phyloP scores from a whole-genome alignment of 2,888 invertebrate species.

The Agonopterix heracliana region DNA sequence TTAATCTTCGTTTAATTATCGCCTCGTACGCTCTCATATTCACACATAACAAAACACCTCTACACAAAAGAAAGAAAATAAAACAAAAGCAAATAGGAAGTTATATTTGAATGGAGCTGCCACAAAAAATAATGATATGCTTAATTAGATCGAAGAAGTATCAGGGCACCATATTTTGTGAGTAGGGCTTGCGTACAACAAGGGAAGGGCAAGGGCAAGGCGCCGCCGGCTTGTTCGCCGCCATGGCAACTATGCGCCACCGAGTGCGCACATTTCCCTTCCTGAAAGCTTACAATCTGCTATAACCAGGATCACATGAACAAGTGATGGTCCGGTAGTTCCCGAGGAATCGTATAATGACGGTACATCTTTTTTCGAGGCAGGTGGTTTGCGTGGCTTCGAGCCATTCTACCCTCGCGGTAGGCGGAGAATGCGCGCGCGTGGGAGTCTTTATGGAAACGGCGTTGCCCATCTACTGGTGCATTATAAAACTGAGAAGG shows the following conservation, averaged over 20 bases:
- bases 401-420: conserved; percentile 47
- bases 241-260: conserved; percentile 32
- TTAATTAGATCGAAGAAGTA: conserved; percentile 74
- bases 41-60: neutral
- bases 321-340: conserved; percentile 22
- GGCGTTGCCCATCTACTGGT: conserved; percentile 52
- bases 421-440: conserved; percentile 59
- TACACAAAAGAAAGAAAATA: conserved; percentile 10
- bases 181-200: conserved; percentile 27
- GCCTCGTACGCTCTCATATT: no score
- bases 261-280: conserved; percentile 57
- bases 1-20: no score
- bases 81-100: conserved; percentile 8
- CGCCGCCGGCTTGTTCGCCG: conserved; percentile 8
- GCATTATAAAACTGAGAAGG: conserved; percentile 40
- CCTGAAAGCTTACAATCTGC: conserved; percentile 82
- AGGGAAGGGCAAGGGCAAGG: conserved; percentile 18
- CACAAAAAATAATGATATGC: conserved; percentile 64
- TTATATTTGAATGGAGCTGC: neutral
- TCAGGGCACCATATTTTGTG: conserved; percentile 58
- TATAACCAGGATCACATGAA: conserved; percentile 71
- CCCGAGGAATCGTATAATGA: conserved; percentile 14
- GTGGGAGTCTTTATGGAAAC: conserved; percentile 67
- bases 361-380: conserved; percentile 12
- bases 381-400: conserved; percentile 35